Percentiles rank a stretch among this genome's conserved stretches.
Conservation (phyloP, 2,888 invertebrate species). For the Melanargia galathea region DNA sequence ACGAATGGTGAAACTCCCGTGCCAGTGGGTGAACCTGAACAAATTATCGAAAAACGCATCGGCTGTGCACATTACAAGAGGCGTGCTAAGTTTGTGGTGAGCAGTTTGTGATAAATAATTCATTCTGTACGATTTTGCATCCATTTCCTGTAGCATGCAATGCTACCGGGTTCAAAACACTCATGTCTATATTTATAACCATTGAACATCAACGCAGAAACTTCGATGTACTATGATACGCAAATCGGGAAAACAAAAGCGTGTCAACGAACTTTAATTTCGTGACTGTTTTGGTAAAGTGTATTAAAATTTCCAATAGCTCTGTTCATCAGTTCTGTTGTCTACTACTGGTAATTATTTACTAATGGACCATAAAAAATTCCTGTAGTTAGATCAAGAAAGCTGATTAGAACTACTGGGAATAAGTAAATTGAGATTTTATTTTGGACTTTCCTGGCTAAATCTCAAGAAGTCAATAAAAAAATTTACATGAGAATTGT, state of each 20-base stretch:
- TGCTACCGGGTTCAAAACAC: constrained; percentile 49
- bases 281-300: not conserved
- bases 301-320: no score
- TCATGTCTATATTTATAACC: constrained; percentile 61
- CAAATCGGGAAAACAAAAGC: constrained; percentile 59
- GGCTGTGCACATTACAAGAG: constrained; percentile 93
- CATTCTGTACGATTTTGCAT: constrained; percentile 9
- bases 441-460: no score
- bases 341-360: no score
- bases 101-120: constrained; percentile 50
- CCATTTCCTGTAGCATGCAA: constrained; percentile 4
- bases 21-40: constrained; percentile 44
- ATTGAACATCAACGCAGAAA: constrained; percentile 54
- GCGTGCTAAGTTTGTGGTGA: constrained; percentile 93
- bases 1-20: constrained; percentile 49
- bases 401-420: no score
- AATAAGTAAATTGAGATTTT: no score
- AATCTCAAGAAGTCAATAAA: not conserved
- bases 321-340: no score
- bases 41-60: constrained; percentile 72
- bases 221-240: constrained; percentile 50
- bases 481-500: not conserved
- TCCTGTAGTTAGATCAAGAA: no score
- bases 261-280: constrained; percentile 57
- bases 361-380: no score